These are phyloP conservation scores for Spodoptera frugiperda DNA, from an alignment of 1,140 invertebrate species.

Conservation along the genomic window DNA sequence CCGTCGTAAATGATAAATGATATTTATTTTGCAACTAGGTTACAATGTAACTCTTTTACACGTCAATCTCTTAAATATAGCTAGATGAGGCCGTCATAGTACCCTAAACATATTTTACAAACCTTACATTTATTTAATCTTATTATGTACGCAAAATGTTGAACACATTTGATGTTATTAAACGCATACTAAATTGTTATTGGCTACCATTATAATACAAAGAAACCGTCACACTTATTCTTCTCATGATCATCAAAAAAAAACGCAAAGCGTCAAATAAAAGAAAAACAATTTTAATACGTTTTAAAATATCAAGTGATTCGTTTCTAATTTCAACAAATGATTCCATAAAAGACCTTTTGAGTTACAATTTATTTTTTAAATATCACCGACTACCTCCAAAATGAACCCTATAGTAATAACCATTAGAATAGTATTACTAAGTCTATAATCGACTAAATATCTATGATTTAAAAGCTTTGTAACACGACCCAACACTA, in stretches of 20 bases:
- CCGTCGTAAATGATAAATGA: no score
- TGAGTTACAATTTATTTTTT: conserved; percentile 38
- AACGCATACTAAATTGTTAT: conserved; percentile 8
- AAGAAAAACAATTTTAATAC: conserved; percentile 26
- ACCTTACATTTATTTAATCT: no score
- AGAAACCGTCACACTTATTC: conserved; percentile 19
- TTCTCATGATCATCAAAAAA: conserved; percentile 9
- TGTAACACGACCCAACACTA: conserved; percentile 80
- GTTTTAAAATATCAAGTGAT: conserved; percentile 47
- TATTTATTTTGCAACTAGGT: no score
- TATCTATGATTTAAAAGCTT: conserved; percentile 67
- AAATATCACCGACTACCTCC: conserved; percentile 24
- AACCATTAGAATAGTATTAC: conserved; percentile 40
- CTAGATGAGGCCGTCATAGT: no score
- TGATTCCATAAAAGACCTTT: conserved; percentile 37
- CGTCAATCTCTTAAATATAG: no score
- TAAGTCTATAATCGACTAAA: conserved; percentile 54
- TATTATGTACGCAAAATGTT: no score
- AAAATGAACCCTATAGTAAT: conserved; percentile 42
- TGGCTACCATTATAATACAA: conserved; percentile 16
- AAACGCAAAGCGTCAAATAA: conserved; percentile 20
- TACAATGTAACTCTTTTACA: no score
- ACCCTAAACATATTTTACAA: no score
- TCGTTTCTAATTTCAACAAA: conserved; percentile 44
- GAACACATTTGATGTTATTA: no score